Conservation (phyloP, 2,888 invertebrate species). For the Onchidella celtica region DNA sequence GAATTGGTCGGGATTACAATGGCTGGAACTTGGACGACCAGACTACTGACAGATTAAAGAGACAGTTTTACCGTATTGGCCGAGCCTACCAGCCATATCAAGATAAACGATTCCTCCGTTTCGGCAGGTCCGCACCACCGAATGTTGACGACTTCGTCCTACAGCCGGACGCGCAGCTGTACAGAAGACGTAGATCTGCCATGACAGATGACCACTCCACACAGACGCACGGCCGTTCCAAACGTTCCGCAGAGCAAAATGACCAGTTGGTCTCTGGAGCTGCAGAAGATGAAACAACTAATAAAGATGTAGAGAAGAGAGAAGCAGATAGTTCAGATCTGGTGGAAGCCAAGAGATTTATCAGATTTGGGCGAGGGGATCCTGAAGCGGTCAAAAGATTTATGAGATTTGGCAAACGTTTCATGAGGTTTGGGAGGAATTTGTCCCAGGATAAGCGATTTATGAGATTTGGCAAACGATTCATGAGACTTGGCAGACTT, state of each 20-base stretch:
- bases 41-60: constrained; percentile 60
- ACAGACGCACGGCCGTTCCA: constrained; percentile 30
- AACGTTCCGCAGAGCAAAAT: constrained; percentile 42
- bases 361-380: constrained; percentile 67
- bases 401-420: constrained; percentile 64
- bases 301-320: constrained; percentile 41
- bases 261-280: constrained; percentile 11
- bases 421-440: constrained; percentile 63
- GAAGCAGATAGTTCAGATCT: constrained; percentile 2
- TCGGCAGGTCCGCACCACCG: constrained; percentile 60
- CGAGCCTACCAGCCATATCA: constrained; percentile 55
- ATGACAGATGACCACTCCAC: constrained; percentile 45
- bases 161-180: neutral
- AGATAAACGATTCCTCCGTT: constrained; percentile 72
- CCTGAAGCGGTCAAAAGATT: constrained; percentile 60
- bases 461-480: constrained; percentile 55
- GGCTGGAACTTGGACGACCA: constrained; percentile 58
- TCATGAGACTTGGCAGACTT: neutral
- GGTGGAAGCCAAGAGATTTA: constrained; percentile 69
- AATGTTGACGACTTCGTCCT: constrained; percentile 58
- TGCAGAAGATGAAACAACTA: too few species aligned
- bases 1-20: constrained; percentile 57
- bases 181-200: constrained; percentile 34
- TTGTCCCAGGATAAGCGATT: constrained; percentile 50
- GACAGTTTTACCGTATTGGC: constrained; percentile 59